These are phyloP conservation scores for cat (Felis catus) DNA, from an alignment of 2,113 vertebrate species.

Conservation along the genomic window F.catus_Fca126_mat1.0 CM031423.1:25146501-25147000, in stretches of 20 bases:
- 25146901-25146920: neutral
- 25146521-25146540: neutral
- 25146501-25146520: neutral
- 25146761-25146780: neutral
- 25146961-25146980: neutral
- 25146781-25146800: neutral
- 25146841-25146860: neutral
- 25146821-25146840: neutral
- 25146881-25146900: neutral
- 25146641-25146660: neutral
- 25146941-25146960: neutral
- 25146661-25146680: neutral
- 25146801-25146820: neutral
- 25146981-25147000: neutral
- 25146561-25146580: neutral
- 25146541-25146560: neutral
- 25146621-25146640: neutral
- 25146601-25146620: neutral
- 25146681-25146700: neutral
- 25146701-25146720: neutral
- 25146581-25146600: neutral
- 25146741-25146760: neutral
- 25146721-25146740: neutral
- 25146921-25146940: neutral
- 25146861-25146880: neutral